phyloP scores from a whole-genome alignment of 2,113 vertebrate genomes.

The Osmerus eperlanus region DNA sequence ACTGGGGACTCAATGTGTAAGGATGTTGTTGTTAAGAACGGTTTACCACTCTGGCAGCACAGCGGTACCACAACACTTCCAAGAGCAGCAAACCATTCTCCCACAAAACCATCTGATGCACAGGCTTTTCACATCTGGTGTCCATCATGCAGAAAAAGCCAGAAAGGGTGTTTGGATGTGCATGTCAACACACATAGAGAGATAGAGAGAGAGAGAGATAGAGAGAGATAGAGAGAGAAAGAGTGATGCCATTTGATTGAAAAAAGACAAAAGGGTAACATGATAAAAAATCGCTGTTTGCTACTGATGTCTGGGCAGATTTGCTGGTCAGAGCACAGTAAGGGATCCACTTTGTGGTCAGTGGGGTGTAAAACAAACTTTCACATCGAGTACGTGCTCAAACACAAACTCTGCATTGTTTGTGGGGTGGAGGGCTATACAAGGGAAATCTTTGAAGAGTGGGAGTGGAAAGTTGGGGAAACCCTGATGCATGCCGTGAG shows the following conservation, averaged over 20 bases:
- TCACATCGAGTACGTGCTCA: background rate
- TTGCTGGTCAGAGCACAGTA: conserved; percentile 11
- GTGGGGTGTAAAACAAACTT: conserved; percentile 27
- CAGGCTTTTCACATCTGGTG: conserved; percentile 43
- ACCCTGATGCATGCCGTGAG: background rate
- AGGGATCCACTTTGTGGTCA: conserved; percentile 9
- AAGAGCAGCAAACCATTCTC: conserved; percentile 2
- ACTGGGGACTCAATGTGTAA: too few relatives aligned
- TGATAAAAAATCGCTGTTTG: background rate
- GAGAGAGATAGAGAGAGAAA: too few relatives aligned
- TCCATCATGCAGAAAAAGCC: conserved; percentile 10
- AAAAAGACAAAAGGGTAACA: background rate
- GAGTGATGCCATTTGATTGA: conserved; percentile 7
- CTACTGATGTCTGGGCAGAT: background rate
- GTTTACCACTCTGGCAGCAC: conserved; percentile 23
- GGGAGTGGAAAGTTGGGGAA: background rate
- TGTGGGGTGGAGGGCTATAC: conserved; percentile 14
- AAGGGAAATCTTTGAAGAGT: conserved; percentile 26
- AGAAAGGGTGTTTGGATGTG: background rate
- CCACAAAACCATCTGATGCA: background rate
- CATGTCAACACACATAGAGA: conserved; percentile 11
- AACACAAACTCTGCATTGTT: conserved; percentile 37
- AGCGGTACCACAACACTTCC: conserved; percentile 18
- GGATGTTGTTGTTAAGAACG: too few relatives aligned
- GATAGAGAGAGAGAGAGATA: too few relatives aligned